These are phyloP conservation scores for Poliocrania exsul DNA, from an alignment of 2,797 vertebrate species.

Conservation along the genomic window DNA sequence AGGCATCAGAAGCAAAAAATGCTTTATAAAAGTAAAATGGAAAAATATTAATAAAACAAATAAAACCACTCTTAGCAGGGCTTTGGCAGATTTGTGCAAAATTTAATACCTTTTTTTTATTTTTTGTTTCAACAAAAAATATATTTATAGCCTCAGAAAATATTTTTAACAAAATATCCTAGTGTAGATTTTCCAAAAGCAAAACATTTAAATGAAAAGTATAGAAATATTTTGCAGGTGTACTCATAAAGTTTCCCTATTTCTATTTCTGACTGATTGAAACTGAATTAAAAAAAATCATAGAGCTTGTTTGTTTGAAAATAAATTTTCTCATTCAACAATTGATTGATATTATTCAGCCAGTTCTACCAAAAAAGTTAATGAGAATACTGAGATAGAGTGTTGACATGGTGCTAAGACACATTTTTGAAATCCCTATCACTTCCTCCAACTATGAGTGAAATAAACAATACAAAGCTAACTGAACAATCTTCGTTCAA, in stretches of 20 bases:
- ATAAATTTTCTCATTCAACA: background rate
- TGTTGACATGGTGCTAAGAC: background rate
- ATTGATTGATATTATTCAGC: background rate
- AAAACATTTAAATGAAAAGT: background rate
- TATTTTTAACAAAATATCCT: background rate
- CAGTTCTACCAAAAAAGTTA: background rate
- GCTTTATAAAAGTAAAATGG: background rate
- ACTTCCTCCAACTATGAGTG: background rate
- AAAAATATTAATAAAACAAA: background rate
- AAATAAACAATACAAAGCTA: background rate
- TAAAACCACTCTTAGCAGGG: background rate
- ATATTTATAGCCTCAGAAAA: background rate
- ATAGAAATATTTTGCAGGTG: background rate
- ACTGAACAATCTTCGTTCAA: background rate
- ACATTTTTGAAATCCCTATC: background rate
- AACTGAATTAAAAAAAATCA: background rate
- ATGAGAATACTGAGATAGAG: background rate
- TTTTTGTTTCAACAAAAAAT: background rate
- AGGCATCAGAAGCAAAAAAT: background rate
- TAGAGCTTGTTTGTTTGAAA: background rate
- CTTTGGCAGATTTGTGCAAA: background rate
- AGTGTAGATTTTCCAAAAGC: background rate
- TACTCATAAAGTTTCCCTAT: background rate
- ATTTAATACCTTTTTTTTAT: background rate
- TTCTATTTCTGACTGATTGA: background rate